Base-by-base conservation (phyloP, 2,797 vertebrate species). In the Dendrocincla tyrannina region DNA sequence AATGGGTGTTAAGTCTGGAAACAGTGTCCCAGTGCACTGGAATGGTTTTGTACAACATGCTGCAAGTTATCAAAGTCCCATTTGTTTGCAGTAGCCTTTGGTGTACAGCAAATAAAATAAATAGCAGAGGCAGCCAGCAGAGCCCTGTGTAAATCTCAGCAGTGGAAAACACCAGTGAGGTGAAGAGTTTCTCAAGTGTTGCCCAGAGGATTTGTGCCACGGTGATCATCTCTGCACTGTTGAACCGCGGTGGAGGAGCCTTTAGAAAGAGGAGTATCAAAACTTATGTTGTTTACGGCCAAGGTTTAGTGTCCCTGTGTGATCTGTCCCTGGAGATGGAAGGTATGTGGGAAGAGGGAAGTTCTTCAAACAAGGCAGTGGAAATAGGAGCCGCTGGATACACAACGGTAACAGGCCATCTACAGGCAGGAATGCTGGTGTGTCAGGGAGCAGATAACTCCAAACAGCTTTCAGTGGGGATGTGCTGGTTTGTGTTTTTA, bases 311-410 rank as follows among this genome's bases (percentile, higher is more conserved):
- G 90, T 94, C 94, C 72, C 88, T 83, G 76, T 93, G 96, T 85
- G 92, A 96, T 97, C 91, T 53, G 84, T 84, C 94, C 92, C 96
- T 94, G 94, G 95, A 96, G 96, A 97, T 93, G 85, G 93, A 93
- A 97, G 83, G 89, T 98, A 95, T 97, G 94, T 96, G 75, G 83
- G 90, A 94, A 93, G 95, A 88, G 94, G 85, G 92, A 97, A 95
- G 60, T 93, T 97, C 97, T 96, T 94, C 96, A 94, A 97, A 97
- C 95, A 80, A 87, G 82, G 68, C 74, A 9, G 58, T 97, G 64
- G 96, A 96, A 98, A 96, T 95, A 63, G 69, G 90, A 94, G 94
- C 69, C 42, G 79, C 81, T 95, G 89, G 93, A 10, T 94, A 62
- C 90, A 37, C 93, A 88, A 22, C 30, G 55, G 79, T 91, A 33